Evolutionary conservation across 2,113 vertebrate genomes (phyloP).

Genomic region (Scortum barcoo): DNA sequence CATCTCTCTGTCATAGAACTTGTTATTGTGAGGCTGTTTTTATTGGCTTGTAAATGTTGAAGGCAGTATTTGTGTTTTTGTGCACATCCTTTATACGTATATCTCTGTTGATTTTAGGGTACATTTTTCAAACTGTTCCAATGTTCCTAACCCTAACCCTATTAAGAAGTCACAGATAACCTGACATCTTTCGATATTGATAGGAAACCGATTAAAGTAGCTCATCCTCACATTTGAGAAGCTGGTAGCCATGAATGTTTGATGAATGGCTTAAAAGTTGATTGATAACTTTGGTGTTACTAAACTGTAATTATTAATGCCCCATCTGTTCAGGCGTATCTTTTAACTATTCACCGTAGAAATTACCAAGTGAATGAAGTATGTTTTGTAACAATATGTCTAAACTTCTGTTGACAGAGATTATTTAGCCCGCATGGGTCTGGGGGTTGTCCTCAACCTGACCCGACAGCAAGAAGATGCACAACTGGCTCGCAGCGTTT

Average conservation of each 20-base stretch:
- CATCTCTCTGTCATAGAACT: no score
- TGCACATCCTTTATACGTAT: neutral
- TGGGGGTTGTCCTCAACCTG: conserved; percentile 94
- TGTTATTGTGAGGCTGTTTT: neutral
- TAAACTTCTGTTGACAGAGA: conserved; percentile 83
- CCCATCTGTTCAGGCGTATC: neutral
- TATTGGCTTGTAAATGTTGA: neutral
- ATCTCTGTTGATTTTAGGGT: neutral
- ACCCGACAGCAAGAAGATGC: conserved; percentile 90
- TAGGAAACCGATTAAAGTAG: neutral
- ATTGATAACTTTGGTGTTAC: neutral
- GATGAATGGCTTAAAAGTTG: neutral
- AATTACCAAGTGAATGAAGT: neutral
- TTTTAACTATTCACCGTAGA: neutral
- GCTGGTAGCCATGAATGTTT: neutral
- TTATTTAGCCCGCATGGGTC: conserved; percentile 91
- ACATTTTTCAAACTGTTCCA: no score
- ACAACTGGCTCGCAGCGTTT: conserved; percentile 89
- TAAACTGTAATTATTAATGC: neutral
- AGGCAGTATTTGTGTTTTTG: neutral
- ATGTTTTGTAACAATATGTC: neutral
- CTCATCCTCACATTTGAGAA: neutral
- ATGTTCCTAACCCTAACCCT: no score
- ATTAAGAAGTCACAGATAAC: neutral
- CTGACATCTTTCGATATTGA: neutral